phyloP scores from a whole-genome alignment of 2,797 vertebrate genomes.

The Gephyroberyx darwinii region DNA sequence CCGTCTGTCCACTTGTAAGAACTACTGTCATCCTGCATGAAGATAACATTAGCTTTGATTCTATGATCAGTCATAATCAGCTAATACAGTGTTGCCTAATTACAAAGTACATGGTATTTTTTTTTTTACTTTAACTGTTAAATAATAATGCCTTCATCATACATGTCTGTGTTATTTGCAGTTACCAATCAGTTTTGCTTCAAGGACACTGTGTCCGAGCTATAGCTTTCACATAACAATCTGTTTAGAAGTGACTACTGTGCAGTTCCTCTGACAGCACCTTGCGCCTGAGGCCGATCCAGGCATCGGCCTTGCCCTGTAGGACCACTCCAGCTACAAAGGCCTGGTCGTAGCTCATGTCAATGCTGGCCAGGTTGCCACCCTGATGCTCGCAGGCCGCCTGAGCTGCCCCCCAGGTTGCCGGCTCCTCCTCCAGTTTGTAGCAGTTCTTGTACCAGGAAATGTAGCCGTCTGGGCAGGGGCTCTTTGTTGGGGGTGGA shows the following conservation, averaged over 20 bases:
- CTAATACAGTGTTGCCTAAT: too few species aligned
- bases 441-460: constrained; percentile 85
- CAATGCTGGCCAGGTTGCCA: constrained; percentile 81
- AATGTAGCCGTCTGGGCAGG: constrained; percentile 74
- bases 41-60: not conserved
- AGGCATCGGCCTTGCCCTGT: constrained; percentile 74
- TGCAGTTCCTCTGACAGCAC: constrained; percentile 43
- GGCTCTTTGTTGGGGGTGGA: constrained; percentile 73
- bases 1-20: constrained; percentile 79
- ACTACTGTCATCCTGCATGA: constrained; percentile 56
- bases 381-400: constrained; percentile 63
- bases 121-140: too few species aligned
- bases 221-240: not conserved
- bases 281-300: constrained; percentile 82
- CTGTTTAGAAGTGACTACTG: too few species aligned
- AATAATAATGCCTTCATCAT: too few species aligned
- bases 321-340: constrained; percentile 79
- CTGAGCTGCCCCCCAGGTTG: constrained; percentile 77
- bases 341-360: constrained; percentile 86
- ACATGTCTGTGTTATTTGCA: not conserved
- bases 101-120: too few species aligned
- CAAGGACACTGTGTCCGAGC: not conserved
- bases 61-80: too few species aligned
- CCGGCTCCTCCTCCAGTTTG: constrained; percentile 73
- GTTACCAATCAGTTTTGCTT: too few species aligned